Base-by-base conservation (phyloP, 2,888 invertebrate species). In the Nudaria mundana region DNA sequence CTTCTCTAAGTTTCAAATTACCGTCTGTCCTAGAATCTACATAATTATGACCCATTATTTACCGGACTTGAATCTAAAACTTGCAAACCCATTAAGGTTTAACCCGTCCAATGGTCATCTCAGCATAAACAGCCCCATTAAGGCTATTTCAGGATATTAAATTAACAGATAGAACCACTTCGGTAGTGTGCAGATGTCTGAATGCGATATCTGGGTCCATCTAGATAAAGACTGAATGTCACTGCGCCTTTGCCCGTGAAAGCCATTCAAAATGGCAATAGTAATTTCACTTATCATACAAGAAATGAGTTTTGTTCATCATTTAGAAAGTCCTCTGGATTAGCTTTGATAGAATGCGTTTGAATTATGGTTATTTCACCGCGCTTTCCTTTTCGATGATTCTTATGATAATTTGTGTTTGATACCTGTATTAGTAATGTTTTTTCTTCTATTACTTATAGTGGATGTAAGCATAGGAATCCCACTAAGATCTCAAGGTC, bases 241-340 rank as follows among this genome's bases (percentile, higher is more conserved):
- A 74, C 59, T 66, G 71, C 47, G 52, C 50, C 42, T 38, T 33
- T 50, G 57, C 45, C 63, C 47, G 78, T 53, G 81, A 83, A 81
- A 83, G 83, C 69, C 53, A 37, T 39, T 31, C 47, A 48, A 57
- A 50, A 60, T 55, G 52, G 52, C 44, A 56, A 58, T 41, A 37
- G 68, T 71, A 74, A 69, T 82, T 77, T 78, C 77, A 75, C 80
- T 81, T 76, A 81, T 82, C 79, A 83, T 79, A 76, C 68, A 63
- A 66, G 74, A 80, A 85, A 85, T 86, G 80, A 79, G 75, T 76
- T 82, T 79, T 69, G 81, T 78, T 67, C 82, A 82, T 84, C 79
- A 76, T 79, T 83, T 84, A 80, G 85, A 85, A 84, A 85, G 84
- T 69, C 66, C 68, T 67, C 74, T 67, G 71, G 77, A 81, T 77